phyloP scores from a whole-genome alignment of 2,888 invertebrate species.

The Eupithecia vulgata region DNA sequence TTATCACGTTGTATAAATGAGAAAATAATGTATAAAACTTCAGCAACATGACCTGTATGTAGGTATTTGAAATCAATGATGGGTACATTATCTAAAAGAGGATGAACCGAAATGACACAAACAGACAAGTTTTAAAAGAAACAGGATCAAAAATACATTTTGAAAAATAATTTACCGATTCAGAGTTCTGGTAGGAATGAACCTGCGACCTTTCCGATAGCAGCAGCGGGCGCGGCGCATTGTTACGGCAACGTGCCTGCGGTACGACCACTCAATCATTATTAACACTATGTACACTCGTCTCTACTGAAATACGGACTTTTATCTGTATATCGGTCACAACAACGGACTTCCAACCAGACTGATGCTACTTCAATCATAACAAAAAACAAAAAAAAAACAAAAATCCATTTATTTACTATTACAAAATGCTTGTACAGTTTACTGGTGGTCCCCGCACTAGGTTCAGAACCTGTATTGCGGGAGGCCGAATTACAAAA shows the following conservation, averaged over 20 bases:
- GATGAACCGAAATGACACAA: background rate
- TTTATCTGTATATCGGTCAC: background rate
- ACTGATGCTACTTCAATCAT: background rate
- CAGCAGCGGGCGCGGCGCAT: constrained; percentile 42
- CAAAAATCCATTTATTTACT: no score
- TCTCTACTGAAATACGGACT: background rate
- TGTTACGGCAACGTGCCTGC: constrained; percentile 42
- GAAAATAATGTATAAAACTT: no score
- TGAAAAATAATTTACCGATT: background rate
- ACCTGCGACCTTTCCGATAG: constrained; percentile 56
- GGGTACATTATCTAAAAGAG: background rate
- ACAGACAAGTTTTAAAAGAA: background rate
- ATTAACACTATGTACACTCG: background rate
- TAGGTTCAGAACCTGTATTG: no score
- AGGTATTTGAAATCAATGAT: background rate
- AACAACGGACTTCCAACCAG: background rate
- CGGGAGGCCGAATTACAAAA: no score
- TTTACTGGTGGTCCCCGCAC: no score
- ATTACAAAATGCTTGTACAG: no score
- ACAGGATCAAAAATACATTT: background rate
- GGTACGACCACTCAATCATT: background rate
- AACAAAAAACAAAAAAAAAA: no score
- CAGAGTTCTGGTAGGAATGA: constrained; percentile 34
- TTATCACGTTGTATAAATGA: no score
- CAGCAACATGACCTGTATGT: no score